Percentiles rank a stretch among this genome's conserved stretches.
These are phyloP conservation scores for Diachasmimorpha longicaudata DNA, from an alignment of 1,140 invertebrate genomes.

Conservation along the genomic window DNA sequence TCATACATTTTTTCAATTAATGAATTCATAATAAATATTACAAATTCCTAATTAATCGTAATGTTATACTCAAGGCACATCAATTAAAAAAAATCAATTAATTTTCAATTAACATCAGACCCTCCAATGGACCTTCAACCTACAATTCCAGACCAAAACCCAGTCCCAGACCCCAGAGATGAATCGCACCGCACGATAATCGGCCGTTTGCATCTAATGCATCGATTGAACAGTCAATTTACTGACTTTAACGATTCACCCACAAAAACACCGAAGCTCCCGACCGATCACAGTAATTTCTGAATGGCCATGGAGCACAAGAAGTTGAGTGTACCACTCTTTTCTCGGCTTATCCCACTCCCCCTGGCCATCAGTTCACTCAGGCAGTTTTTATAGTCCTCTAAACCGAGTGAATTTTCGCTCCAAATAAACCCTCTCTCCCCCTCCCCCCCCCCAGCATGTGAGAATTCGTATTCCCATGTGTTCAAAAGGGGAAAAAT, in stretches of 20 bases:
- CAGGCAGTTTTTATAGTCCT: neutral
- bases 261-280: slow-evolving; percentile 9
- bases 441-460: neutral
- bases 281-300: slow-evolving; percentile 20
- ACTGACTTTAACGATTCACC: neutral
- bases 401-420: neutral
- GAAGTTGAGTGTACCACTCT: neutral
- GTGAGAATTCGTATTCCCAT: neutral
- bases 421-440: neutral
- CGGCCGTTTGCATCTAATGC: slow-evolving; percentile 11
- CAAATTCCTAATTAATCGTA: no score
- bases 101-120: no score
- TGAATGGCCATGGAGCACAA: neutral
- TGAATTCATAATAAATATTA: no score
- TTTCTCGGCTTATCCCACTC: neutral
- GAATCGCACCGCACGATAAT: slow-evolving; percentile 16
- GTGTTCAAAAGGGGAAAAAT: neutral
- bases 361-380: neutral
- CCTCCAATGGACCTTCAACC: neutral
- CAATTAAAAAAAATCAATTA: no score
- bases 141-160: neutral
- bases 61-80: no score
- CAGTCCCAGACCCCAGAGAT: neutral
- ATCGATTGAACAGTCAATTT: slow-evolving; percentile 23
- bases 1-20: no score